Base-by-base conservation (phyloP, 2,797 vertebrate genomes). In the Threskiornis aethiopicus region DNA sequence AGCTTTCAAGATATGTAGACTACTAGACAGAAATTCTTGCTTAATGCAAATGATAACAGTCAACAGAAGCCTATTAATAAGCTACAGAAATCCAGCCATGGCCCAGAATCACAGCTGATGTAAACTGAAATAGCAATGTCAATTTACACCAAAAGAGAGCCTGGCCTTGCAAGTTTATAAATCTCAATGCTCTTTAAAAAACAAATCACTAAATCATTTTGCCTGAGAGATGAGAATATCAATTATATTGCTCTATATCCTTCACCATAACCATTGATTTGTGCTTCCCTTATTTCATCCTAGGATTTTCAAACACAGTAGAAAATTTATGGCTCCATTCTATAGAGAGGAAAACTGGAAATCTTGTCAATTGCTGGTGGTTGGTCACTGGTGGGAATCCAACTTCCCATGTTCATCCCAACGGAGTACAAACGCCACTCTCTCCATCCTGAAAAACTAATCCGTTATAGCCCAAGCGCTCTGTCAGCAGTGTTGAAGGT, bases 1-100 rank as follows among this genome's bases (percentile, higher is more conserved):
- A 88, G 96, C 95, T 96, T 96, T 93, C 92, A 86, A 95, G 95
- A 94, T 33, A 18, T 61, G 83, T 66, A 57, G 93, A 76, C 81
- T 17, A 49, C n/a, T 28, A 79, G 80, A 59, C 7, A 64, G 61
- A 79, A 87, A 84, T 66, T 95, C 84, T 93, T 90, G 82, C 89
- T 95, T 72, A 81, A 88, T 95, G 95, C 96, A 86, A 85, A 77
- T 33, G 49, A 86, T 87, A 91, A 92, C 66, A 84, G 59, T 17
- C 92, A 73, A 62, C 51, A 89, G 85, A 42, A 85, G 52, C 70
- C n/a, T 70, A 16, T 89, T 85, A 92, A 95, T 81, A 31, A 85
- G 41, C 77, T 46, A 42, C 62, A 90, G 61, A 90, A 31, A 52
- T 31, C 69, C 80, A 83, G 35, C 62, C 79, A 16, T 12, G 29